Evolutionary conservation across 2,888 invertebrate genomes (phyloP), one percentile per base, ranked within the genome.

Genomic region (Cerastis rubricosa): DNA sequence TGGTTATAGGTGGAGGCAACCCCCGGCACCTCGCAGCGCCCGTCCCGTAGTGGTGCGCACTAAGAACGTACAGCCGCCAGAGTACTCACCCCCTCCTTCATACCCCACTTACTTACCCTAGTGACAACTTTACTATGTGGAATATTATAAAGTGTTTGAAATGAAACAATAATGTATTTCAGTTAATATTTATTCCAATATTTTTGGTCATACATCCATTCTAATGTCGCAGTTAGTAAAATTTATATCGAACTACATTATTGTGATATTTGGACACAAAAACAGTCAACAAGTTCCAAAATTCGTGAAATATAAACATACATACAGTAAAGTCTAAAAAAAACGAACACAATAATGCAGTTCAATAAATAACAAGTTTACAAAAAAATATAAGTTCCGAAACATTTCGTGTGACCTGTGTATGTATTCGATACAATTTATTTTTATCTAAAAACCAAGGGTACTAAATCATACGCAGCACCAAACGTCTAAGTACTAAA

Each of bases 61-160:
- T 0, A 94, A 92, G 77, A 88, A 93, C 65, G 61, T 83, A n/a
- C 90, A 92, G 61, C 95, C 95, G 0, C 95, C 96, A 0, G 93
- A 94, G 59, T 96, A 96, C 77, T 94, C 95, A 0, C 96, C 96
- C 0, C 96, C 96, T 1, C 96, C 96, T 0, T 94, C 94, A 1
- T 96, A 96, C 80, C 92, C 92, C 8, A 91, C 93, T 14, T 96
- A 94, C 77, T 90, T 96, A 78, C 96, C 96, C 5, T 96, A 92
- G 45, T 25, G 8, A 49, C 8, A n/a, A 19, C 25, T 47, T 68
- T 6, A 69, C n/a, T 25, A 61, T 22, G 19, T 29, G 12, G 29
- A 63, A 61, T 35, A 12, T 35, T 59, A 45, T 49, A 59, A 54
- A n/a, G 59, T 45, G 43, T 49, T 70, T 1, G 67, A 74, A 76